phyloP scores from a whole-genome alignment of 2,888 invertebrate species.

The Apoda limacodes region DNA sequence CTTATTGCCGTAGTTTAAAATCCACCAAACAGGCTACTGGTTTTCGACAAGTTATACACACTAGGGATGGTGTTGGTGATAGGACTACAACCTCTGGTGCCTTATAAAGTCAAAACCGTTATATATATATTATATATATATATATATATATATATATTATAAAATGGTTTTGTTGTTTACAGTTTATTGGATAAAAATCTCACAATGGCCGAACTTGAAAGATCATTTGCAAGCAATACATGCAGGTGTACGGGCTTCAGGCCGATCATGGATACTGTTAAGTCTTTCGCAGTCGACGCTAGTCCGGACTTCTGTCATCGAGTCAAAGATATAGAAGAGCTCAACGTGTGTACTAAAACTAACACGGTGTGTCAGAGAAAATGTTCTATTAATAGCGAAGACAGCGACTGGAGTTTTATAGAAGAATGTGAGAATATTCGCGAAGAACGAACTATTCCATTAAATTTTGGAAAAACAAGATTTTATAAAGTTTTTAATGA shows the following conservation, averaged over 20 bases:
- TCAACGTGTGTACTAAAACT: conserved; percentile 29
- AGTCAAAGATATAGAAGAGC: conserved; percentile 61
- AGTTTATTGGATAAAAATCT: conserved; percentile 65
- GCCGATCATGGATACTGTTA: conserved; percentile 81
- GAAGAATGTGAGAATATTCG: conserved; percentile 21
- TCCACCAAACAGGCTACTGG: no score
- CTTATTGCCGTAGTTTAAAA: no score
- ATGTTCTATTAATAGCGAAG: conserved; percentile 31
- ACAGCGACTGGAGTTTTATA: conserved; percentile 39
- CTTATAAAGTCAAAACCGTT: no score
- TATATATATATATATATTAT: not conserved
- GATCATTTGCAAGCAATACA: conserved; percentile 81
- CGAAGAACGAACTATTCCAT: conserved; percentile 39
- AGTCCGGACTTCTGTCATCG: conserved; percentile 54
- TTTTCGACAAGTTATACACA: no score
- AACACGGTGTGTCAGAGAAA: conserved; percentile 32
- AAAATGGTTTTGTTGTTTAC: conserved; percentile 15
- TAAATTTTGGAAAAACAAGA: conserved; percentile 52
- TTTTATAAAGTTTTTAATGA: conserved; percentile 61
- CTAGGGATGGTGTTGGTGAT: no score
- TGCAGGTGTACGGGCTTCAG: conserved; percentile 86
- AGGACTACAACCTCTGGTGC: no score
- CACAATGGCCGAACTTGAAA: conserved; percentile 76
- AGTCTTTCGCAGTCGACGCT: conserved; percentile 75
- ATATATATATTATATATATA: not conserved